phyloP scores from a whole-genome alignment of 2,113 vertebrate genomes.

The Geothlypis trichas region DNA sequence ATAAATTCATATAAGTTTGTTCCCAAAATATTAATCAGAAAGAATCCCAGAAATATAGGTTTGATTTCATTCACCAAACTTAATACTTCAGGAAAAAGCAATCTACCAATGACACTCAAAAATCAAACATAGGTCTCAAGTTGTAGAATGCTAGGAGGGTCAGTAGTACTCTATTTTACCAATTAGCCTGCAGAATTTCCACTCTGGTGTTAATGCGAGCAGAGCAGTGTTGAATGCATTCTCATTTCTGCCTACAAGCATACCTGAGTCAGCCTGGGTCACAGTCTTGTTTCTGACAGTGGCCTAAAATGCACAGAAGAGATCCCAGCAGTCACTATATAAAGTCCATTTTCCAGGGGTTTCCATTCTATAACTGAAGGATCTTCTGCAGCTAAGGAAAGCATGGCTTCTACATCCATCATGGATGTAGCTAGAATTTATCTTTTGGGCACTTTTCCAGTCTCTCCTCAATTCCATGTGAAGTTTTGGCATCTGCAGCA shows the following conservation, averaged over 20 bases:
- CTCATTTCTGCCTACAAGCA: background rate
- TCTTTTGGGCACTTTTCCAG: background rate
- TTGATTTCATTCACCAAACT: background rate
- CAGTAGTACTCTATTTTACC: background rate
- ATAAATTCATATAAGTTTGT: background rate
- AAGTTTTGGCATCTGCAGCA: background rate
- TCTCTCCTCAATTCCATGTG: background rate
- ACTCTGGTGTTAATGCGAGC: background rate
- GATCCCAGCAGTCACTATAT: background rate
- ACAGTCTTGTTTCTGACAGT: background rate
- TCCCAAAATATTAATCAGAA: background rate
- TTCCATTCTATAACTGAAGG: accelerated
- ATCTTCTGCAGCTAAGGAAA: background rate
- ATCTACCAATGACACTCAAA: background rate
- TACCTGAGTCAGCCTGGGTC: background rate
- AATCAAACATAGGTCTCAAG: accelerated
- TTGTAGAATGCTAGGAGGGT: background rate
- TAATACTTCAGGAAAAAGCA: background rate
- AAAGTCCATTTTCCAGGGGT: background rate
- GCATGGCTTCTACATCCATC: background rate
- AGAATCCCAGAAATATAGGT: background rate
- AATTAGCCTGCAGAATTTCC: background rate
- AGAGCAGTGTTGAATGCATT: background rate
- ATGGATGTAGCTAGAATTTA: background rate
- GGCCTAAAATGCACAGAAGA: background rate